These are phyloP conservation scores for Urocyon cinereoargenteus DNA, from an alignment of 2,797 vertebrate species.

Conservation along the genomic window DNA sequence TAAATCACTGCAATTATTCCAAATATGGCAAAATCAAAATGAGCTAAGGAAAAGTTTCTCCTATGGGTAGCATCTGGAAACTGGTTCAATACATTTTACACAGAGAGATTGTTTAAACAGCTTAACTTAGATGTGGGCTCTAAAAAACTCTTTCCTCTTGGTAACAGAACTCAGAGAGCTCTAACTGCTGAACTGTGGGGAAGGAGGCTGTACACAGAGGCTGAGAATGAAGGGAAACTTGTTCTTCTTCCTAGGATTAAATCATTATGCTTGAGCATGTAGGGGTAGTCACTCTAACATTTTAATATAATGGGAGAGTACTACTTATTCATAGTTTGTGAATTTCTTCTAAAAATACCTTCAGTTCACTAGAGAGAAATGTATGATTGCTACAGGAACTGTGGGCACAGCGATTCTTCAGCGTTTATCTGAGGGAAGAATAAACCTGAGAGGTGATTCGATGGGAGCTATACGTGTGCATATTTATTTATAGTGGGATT, in stretches of 20 bases:
- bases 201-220: fast-evolving
- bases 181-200: not conserved
- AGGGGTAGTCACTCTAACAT: not conserved
- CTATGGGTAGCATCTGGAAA: constrained; percentile 12
- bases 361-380: not conserved
- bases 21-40: not conserved
- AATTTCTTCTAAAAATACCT: constrained; percentile 60
- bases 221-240: not conserved
- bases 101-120: not conserved
- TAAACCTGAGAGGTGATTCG: not conserved
- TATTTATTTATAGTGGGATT: not conserved
- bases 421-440: not conserved
- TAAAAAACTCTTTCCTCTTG: not conserved
- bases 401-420: not conserved
- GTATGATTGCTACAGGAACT: not conserved
- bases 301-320: constrained; percentile 6
- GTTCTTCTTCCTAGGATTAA: not conserved
- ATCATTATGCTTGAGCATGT: not conserved
- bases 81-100: not conserved
- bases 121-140: not conserved
- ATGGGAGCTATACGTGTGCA: not conserved
- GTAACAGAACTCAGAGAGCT: not conserved
- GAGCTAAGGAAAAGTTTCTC: constrained; percentile 16
- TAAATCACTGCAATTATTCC: not conserved
- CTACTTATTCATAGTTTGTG: not conserved